Evolutionary conservation across 2,888 invertebrate genomes (phyloP).

Genomic region (Synanthedon tipuliformis): DNA sequence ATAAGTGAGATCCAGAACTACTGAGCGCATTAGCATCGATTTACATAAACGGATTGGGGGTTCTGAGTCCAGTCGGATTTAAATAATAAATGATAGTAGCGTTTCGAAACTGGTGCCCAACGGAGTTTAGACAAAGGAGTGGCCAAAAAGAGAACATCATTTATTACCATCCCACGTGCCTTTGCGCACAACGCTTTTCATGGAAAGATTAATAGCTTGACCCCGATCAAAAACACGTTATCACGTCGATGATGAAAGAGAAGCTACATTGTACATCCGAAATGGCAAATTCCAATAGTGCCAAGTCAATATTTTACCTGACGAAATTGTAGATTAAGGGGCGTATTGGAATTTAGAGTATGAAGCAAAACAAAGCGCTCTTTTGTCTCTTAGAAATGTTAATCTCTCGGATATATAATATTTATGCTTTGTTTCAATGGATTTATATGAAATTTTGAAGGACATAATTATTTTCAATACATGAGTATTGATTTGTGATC

Average conservation of each 20-base stretch:
- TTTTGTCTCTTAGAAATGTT: no score
- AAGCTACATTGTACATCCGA: background rate
- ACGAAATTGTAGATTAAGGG: no score
- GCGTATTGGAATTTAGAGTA: no score
- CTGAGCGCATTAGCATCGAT: conserved; percentile 41
- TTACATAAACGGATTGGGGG: conserved; percentile 50
- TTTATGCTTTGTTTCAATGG: no score
- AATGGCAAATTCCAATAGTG: no score
- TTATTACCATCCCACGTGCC: conserved; percentile 31
- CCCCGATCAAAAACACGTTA: conserved; percentile 18
- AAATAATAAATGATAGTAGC: conserved; percentile 41
- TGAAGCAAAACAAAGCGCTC: no score
- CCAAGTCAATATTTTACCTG: no score
- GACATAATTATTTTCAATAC: no score
- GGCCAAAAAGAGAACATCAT: conserved; percentile 23
- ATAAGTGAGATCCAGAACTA: conserved; percentile 16
- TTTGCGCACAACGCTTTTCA: conserved; percentile 21
- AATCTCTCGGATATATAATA: no score
- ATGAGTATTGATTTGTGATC: no score
- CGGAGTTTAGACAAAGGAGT: conserved; percentile 16
- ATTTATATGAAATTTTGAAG: no score
- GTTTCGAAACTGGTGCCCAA: conserved; percentile 17
- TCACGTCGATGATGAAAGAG: background rate
- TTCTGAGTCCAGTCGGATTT: conserved; percentile 43
- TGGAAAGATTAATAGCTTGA: conserved; percentile 36